phyloP scores from a whole-genome alignment of 2,888 invertebrate species.

The Sepiola atlantica region DNA sequence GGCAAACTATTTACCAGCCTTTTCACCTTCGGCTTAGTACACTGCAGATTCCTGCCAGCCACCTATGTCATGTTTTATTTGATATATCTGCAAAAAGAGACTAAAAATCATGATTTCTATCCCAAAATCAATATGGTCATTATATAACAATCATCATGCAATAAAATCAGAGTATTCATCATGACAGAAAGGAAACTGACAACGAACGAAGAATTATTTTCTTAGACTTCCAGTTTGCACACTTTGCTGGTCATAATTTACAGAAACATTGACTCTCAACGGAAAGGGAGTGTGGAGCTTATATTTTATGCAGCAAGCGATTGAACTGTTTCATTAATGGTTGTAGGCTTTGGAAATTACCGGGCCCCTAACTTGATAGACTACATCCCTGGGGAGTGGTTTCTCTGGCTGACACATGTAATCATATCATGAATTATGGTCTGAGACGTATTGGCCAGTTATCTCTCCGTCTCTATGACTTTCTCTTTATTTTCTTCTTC shows the following conservation, averaged over 20 bases:
- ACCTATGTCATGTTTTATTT: too few relatives aligned
- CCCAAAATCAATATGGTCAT: neutral
- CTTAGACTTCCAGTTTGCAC: neutral
- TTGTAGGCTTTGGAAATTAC: slow-evolving; percentile 12
- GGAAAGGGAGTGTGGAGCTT: neutral
- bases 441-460: neutral
- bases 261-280: neutral
- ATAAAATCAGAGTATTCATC: neutral
- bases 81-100: too few relatives aligned
- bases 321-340: neutral
- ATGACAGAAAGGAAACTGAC: neutral
- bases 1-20: too few relatives aligned
- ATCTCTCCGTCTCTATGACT: too few relatives aligned
- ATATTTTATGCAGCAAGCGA: slow-evolving; percentile 19
- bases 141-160: neutral
- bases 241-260: neutral
- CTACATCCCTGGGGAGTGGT: neutral
- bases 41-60: too few relatives aligned
- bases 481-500: neutral
- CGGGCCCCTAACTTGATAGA: neutral
- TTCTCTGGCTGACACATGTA: neutral
- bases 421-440: slow-evolving; percentile 18
- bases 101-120: too few relatives aligned
- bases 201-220: neutral
- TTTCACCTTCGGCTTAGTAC: too few relatives aligned